Conservation (phyloP, 2,888 invertebrate genomes). For the Drosophila anomelani region DNA sequence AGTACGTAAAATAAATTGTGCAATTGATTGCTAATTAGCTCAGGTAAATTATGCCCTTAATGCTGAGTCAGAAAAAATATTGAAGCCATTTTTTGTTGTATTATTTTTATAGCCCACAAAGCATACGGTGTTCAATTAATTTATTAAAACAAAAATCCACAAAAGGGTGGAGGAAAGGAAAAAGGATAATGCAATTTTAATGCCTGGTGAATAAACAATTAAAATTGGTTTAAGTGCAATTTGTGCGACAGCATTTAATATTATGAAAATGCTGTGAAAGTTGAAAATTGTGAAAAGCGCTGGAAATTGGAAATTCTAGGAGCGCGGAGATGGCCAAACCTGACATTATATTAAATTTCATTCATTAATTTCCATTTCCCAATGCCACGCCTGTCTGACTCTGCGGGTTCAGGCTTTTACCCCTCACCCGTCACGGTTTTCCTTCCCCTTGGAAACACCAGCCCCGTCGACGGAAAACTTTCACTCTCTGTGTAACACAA, state of each 20-base stretch:
- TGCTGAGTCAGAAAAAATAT: conserved; percentile 3
- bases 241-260: conserved; percentile 21
- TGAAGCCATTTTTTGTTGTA: background rate
- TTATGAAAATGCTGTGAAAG: conserved; percentile 64
- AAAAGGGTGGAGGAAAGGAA: conserved; percentile 1
- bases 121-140: conserved; percentile 55
- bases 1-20: conserved; percentile 56
- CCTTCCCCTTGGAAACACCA: conserved; percentile 25
- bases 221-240: conserved; percentile 52
- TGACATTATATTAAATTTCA: conserved; percentile 78
- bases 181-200: conserved; percentile 51
- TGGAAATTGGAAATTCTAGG: conserved; percentile 31
- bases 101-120: conserved; percentile 8
- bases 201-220: conserved; percentile 57
- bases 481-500: conserved; percentile 63
- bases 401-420: conserved; percentile 15
- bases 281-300: conserved; percentile 37
- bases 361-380: conserved; percentile 80
- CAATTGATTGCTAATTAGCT: conserved; percentile 71
- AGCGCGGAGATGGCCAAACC: conserved; percentile 28
- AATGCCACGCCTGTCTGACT: conserved; percentile 71
- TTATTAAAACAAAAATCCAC: conserved; percentile 34
- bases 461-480: conserved; percentile 26
- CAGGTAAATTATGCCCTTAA: conserved; percentile 60
- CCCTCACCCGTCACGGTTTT: background rate